Conservation (phyloP, 2,113 vertebrate genomes). For the Malurus elegans region DNA sequence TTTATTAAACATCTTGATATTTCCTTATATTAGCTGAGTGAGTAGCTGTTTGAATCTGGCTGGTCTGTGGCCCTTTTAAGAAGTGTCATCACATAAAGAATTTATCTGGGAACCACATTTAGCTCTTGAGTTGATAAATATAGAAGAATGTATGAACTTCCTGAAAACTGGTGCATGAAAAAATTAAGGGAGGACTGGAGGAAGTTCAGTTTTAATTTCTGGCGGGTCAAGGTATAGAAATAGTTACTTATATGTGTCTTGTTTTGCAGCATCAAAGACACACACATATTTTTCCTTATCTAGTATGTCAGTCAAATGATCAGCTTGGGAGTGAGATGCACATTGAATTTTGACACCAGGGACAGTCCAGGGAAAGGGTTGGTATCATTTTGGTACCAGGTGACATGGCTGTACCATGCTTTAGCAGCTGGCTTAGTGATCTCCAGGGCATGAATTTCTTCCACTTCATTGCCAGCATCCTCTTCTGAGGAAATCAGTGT, state of each 20-base stretch:
- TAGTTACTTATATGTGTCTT: neutral
- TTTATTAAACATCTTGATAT: neutral
- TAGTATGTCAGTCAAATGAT: neutral
- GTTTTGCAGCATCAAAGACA: neutral
- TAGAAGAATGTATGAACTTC: neutral
- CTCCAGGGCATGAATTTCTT: constrained; percentile 39
- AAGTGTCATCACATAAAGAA: neutral
- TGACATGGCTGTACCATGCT: neutral
- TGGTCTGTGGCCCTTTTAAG: neutral
- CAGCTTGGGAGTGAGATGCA: neutral
- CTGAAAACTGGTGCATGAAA: neutral
- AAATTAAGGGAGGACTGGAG: neutral
- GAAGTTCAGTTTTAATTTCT: neutral
- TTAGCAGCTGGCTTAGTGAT: constrained; percentile 24
- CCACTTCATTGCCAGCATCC: constrained; percentile 52
- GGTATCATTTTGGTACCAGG: neutral
- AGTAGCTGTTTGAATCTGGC: neutral
- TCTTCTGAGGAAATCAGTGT: constrained; percentile 57
- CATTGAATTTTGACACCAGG: neutral
- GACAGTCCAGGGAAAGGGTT: neutral
- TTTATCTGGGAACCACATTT: constrained; percentile 11
- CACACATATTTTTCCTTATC: neutral
- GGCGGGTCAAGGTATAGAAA: neutral
- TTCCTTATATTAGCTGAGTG: neutral
- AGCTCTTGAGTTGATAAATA: neutral